A percentile compares a stretch with the other conserved stretches of the same genome.
phyloP scores from a whole-genome alignment of 2,113 vertebrate species.

The Hyla sarda region DNA sequence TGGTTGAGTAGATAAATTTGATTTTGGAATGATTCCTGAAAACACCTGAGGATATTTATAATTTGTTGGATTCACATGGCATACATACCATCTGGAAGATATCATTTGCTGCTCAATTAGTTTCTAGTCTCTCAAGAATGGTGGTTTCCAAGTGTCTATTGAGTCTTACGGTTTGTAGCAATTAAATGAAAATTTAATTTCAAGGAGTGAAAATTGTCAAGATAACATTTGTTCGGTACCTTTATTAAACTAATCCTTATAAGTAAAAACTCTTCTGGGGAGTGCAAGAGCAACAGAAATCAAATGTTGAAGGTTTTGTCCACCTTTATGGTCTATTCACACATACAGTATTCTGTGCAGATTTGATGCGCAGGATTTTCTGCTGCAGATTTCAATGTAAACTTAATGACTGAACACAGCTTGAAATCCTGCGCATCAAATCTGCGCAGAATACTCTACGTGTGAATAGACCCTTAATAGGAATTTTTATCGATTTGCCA shows the following conservation, averaged over 20 bases:
- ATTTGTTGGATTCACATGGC: constrained; percentile 55
- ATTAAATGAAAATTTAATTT: constrained; percentile 43
- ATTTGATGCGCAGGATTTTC: too few species aligned
- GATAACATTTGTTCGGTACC: constrained; percentile 3
- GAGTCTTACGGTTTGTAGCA: constrained; percentile 31
- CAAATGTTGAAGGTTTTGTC: neutral
- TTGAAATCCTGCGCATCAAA: too few species aligned
- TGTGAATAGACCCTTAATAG: neutral
- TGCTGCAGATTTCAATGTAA: too few species aligned
- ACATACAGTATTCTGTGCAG: too few species aligned
- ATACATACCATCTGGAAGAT: constrained; percentile 57
- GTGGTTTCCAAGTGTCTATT: constrained; percentile 41
- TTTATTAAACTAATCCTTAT: neutral
- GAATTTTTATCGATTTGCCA: neutral
- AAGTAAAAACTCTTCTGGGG: neutral
- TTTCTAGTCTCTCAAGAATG: constrained; percentile 40
- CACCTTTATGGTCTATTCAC: too few species aligned
- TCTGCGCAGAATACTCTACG: too few species aligned
- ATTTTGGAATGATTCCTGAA: constrained; percentile 42
- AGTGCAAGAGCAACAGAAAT: neutral
- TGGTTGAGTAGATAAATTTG: constrained; percentile 48
- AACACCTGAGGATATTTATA: constrained; percentile 57
- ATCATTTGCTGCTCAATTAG: constrained; percentile 58
- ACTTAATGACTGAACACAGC: too few species aligned
- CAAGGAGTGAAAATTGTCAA: constrained; percentile 15